Conservation (phyloP, 2,888 invertebrate species). For the Hoplodrina blanda region DNA sequence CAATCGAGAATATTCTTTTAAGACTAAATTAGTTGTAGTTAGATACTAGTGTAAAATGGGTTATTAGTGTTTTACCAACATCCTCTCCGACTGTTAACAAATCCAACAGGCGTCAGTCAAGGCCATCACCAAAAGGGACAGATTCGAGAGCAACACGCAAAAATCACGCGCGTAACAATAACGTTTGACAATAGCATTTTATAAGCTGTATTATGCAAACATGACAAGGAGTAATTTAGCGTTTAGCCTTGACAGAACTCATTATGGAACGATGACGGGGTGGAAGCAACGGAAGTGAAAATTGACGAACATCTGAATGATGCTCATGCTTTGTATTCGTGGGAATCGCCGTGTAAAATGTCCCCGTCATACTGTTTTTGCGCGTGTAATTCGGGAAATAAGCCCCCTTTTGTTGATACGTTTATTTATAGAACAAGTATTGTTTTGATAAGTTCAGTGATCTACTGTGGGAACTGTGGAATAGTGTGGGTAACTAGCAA, state of each 20-base stretch:
- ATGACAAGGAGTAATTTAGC: constrained; percentile 69
- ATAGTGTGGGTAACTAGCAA: constrained; percentile 5
- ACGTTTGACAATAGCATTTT: constrained; percentile 56
- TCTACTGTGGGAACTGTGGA: constrained; percentile 23
- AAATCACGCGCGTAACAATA: constrained; percentile 49
- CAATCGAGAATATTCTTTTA: neutral
- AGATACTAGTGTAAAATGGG: neutral
- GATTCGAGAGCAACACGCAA: constrained; percentile 22
- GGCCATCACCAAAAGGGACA: constrained; percentile 14
- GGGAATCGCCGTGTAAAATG: constrained; percentile 48
- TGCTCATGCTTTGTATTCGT: constrained; percentile 57
- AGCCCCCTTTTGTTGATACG: constrained; percentile 44
- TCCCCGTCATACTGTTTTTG: constrained; percentile 45
- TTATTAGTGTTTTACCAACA: neutral
- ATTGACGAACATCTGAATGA: constrained; percentile 62
- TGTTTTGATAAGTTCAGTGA: constrained; percentile 49
- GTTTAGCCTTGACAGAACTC: constrained; percentile 70
- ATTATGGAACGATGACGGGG: constrained; percentile 78
- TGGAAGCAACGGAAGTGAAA: constrained; percentile 78
- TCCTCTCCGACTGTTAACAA: constrained; percentile 10
- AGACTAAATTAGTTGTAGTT: neutral
- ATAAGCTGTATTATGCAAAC: constrained; percentile 61
- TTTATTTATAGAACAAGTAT: constrained; percentile 47
- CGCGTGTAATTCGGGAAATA: constrained; percentile 43
- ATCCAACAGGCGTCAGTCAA: constrained; percentile 20